Evolutionary conservation across 2,888 invertebrate genomes (phyloP), one percentile per base, ranked within the genome.

Genomic region (Teleiodes luculella): DNA sequence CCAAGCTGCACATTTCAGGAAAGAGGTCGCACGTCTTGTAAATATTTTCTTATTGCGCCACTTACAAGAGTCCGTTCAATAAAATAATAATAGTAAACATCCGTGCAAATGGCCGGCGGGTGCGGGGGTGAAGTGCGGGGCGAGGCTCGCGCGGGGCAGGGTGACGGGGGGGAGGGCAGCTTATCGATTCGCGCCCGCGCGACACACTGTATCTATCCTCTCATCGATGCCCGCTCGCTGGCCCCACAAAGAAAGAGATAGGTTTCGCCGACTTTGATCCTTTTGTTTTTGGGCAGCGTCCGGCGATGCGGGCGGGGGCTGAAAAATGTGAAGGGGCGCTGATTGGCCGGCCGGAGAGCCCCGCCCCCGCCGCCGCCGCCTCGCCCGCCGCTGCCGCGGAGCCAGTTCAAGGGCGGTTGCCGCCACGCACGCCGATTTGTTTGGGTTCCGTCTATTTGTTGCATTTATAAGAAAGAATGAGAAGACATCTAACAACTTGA

Each of bases 221-320:
- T 88, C 88, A 85, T 88, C 88, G 88, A 86, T 80, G 85, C 86
- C 82, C 86, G 86, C 73, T 84, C 74, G 82, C 82, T 72, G 79
- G 84, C 86, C 85, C 76, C 87, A 89, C 88, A 89, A 87, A 88
- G 88, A 89, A 88, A 89, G 88, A 89, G 89, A 89, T 89, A 87
- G 89, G 87, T 88, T 88, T 87, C 88, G 86, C 83, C 83, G 87
- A 86, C 86, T 88, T 87, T 88, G 89, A 88, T 87, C 88, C 89
- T 88, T 88, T 89, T 89, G 89, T 89, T 89, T 89, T 88, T 88
- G 89, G 89, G 89, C 87, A 89, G 87, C 86, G 89, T 88, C 89
- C 88, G 86, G 88, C 83, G 83, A 77, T 76, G 80, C 86, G 86
- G 88, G 87, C 84, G 87, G 87, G 86, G 86, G 87, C 83, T 81